Conservation (phyloP, 2,797 vertebrate species). For the Megaceryle alcyon region DNA sequence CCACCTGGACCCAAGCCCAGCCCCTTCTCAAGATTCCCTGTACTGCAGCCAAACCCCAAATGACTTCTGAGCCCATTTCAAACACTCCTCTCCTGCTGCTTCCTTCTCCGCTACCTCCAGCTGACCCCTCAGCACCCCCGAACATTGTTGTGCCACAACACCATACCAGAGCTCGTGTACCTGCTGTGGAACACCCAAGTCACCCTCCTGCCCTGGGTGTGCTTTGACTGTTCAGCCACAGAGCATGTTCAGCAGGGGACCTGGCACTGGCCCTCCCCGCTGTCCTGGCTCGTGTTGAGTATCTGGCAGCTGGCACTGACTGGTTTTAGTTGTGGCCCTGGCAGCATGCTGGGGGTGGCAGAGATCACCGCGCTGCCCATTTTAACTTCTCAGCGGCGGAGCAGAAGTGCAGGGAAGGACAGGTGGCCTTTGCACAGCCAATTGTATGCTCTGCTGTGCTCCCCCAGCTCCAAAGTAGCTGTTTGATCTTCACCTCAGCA, state of each 20-base stretch:
- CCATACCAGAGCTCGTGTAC: accelerated
- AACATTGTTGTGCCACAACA: accelerated
- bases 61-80: accelerated
- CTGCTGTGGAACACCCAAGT: not conserved
- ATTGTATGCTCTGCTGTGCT: accelerated
- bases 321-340: not conserved
- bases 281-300: accelerated
- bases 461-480: not conserved
- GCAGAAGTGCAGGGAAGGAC: not conserved
- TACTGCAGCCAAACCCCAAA: not conserved
- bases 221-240: accelerated
- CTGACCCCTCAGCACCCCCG: not conserved
- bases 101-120: not conserved
- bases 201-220: not conserved
- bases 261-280: not conserved
- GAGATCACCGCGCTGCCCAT: not conserved
- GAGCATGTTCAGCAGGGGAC: not conserved
- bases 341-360: not conserved
- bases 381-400: accelerated
- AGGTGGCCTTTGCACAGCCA: accelerated
- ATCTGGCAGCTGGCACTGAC: accelerated
- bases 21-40: not conserved
- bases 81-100: not conserved
- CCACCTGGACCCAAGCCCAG: not conserved
- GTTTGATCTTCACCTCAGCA: not conserved